A percentile compares a stretch with the other conserved stretches of the same genome.
Evolutionary conservation across 2,888 invertebrate species (phyloP).

Genomic region (Agrypnus murinus): DNA sequence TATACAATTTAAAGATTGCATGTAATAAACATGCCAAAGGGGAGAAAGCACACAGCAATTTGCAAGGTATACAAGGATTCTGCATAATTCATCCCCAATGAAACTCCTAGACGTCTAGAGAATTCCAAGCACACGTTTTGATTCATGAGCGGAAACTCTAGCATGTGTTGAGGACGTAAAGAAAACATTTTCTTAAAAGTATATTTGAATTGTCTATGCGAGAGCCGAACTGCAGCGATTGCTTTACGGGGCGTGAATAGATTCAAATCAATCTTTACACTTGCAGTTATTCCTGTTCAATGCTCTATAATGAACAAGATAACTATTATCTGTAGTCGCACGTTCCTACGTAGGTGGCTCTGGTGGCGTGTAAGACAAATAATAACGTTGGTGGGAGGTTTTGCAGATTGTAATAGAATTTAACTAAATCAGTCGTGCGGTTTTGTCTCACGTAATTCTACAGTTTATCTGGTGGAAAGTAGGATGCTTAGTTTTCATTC

Average conservation of each 20-base stretch:
- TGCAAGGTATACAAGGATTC: neutral
- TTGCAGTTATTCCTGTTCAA: constrained; percentile 1
- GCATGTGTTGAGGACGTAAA: too few species aligned
- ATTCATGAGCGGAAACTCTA: too few species aligned
- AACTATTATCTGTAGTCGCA: neutral
- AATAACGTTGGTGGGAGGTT: too few species aligned
- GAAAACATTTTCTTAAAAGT: too few species aligned
- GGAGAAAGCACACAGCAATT: constrained; percentile 11
- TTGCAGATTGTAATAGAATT: too few species aligned
- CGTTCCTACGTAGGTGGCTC: neutral
- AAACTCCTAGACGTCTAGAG: too few species aligned
- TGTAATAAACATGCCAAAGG: constrained; percentile 18
- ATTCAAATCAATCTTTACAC: neutral
- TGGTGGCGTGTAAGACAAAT: too few species aligned
- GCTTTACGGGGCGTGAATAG: constrained; percentile 12
- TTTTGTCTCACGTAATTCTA: too few species aligned
- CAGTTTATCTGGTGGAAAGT: too few species aligned
- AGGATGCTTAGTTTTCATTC: too few species aligned
- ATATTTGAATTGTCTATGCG: neutral
- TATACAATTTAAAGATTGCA: neutral
- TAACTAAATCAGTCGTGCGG: too few species aligned
- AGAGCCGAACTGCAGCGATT: constrained; percentile 8
- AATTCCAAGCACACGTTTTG: too few species aligned
- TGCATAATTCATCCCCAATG: constrained; percentile 1
- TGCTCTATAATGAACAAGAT: constrained; percentile 5